These are phyloP conservation scores for Dinomys branickii DNA, from an alignment of 2,113 vertebrate genomes.

Conservation along the genomic window DNA sequence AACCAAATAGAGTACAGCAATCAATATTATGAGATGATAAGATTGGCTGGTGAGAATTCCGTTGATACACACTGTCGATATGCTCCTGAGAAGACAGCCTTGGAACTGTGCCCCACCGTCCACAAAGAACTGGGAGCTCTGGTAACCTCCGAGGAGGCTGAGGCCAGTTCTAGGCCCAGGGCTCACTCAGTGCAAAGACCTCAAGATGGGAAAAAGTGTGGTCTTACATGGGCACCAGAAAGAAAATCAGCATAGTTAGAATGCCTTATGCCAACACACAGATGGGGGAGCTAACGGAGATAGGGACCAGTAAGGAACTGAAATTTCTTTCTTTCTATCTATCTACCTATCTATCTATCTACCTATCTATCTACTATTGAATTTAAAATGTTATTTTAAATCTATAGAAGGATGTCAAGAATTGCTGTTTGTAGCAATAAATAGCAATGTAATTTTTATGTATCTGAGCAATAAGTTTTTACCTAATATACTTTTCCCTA, in stretches of 20 bases:
- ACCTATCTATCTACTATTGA: background rate
- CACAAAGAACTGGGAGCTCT: background rate
- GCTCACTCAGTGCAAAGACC: background rate
- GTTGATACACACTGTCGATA: background rate
- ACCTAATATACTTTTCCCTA: conserved; percentile 72
- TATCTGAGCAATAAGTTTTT: conserved; percentile 73
- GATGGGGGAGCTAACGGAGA: background rate
- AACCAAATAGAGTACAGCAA: background rate
- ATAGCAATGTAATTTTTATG: conserved; percentile 66
- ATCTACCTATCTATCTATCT: background rate
- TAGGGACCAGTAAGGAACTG: background rate
- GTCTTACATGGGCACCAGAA: background rate
- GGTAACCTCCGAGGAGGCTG: background rate
- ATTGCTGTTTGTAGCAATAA: conserved; percentile 62
- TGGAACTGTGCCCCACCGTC: background rate
- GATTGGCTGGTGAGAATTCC: background rate
- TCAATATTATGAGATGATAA: background rate
- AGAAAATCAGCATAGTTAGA: background rate
- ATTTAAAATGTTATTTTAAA: background rate
- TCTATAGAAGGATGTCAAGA: background rate
- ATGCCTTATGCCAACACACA: background rate
- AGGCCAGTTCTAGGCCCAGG: background rate
- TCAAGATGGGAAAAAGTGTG: background rate
- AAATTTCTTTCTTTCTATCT: background rate
- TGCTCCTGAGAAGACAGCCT: background rate